These are phyloP conservation scores for Steinernema khuongi DNA, from an alignment of 1,140 invertebrate genomes.

Conservation along the genomic window DNA sequence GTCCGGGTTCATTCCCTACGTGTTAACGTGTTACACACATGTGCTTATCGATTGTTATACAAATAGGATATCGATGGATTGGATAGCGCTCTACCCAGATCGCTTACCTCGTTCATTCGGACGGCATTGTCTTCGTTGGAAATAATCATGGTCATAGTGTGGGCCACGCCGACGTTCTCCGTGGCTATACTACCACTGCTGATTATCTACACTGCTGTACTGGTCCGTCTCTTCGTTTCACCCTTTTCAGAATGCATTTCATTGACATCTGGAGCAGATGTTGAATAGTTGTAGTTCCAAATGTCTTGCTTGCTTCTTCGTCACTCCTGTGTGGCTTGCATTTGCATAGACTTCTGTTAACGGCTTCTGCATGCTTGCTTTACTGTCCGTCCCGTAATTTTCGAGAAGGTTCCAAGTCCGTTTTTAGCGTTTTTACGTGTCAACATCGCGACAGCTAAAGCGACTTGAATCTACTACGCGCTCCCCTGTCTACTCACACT, in stretches of 20 bases:
- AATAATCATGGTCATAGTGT: slow-evolving; percentile 57
- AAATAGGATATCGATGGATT: slow-evolving; percentile 54
- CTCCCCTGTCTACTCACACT: slow-evolving; percentile 64
- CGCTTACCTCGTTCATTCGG: slow-evolving; percentile 53
- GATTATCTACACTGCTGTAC: slow-evolving; percentile 59
- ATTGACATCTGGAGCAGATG: slow-evolving; percentile 19
- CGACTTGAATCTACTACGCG: slow-evolving; percentile 62
- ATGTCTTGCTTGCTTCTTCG: neutral
- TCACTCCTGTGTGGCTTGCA: slow-evolving; percentile 10
- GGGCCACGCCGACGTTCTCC: slow-evolving; percentile 58
- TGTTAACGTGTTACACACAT: neutral
- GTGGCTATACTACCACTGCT: slow-evolving; percentile 55
- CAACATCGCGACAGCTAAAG: slow-evolving; percentile 63
- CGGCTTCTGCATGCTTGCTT: neutral
- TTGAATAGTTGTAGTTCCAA: slow-evolving; percentile 3
- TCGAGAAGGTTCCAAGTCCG: neutral
- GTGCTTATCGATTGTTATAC: neutral
- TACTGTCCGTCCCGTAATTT: neutral
- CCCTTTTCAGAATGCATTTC: no score
- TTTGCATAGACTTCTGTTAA: neutral
- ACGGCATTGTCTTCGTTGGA: slow-evolving; percentile 46
- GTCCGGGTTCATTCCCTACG: no score
- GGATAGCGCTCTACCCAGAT: slow-evolving; percentile 57
- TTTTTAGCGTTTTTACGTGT: slow-evolving; percentile 62
- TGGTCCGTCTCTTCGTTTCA: slow-evolving; percentile 47